Conservation (phyloP, 2,113 vertebrate species). For the Athene noctua region DNA sequence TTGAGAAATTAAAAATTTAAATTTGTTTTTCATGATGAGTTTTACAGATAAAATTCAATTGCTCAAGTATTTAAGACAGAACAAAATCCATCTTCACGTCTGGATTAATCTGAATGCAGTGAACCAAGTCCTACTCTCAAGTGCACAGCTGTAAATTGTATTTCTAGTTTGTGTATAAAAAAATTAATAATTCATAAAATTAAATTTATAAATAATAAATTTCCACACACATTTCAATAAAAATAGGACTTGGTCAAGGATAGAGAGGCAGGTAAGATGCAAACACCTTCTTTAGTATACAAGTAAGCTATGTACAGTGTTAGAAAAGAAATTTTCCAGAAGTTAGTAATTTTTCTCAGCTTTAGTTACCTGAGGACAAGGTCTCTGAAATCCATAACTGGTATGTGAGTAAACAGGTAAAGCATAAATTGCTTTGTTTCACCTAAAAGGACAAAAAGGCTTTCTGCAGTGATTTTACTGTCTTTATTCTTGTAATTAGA, state of each 20-base stretch:
- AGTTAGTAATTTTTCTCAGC: background rate
- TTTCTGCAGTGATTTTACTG: background rate
- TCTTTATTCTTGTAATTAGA: background rate
- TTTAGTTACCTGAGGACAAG: background rate
- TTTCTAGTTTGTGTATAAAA: background rate
- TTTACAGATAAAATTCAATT: background rate
- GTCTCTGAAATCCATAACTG: background rate
- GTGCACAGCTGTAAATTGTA: background rate
- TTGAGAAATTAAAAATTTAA: background rate
- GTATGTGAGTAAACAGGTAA: background rate
- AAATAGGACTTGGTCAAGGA: background rate
- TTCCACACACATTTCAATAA: background rate
- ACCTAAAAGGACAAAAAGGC: background rate
- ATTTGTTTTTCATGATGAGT: background rate
- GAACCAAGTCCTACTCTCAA: background rate
- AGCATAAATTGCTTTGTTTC: background rate
- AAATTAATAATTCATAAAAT: background rate
- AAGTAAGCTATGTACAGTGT: background rate
- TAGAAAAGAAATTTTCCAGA: background rate
- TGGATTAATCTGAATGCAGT: background rate
- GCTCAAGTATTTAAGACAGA: background rate
- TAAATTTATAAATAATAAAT: conserved; percentile 1
- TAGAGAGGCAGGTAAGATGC: background rate
- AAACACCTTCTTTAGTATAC: background rate
- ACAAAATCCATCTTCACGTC: background rate